Percentiles rank a stretch among this genome's conserved stretches.
phyloP scores from a whole-genome alignment of 2,797 vertebrate genomes.

The Lagodon rhomboides region DNA sequence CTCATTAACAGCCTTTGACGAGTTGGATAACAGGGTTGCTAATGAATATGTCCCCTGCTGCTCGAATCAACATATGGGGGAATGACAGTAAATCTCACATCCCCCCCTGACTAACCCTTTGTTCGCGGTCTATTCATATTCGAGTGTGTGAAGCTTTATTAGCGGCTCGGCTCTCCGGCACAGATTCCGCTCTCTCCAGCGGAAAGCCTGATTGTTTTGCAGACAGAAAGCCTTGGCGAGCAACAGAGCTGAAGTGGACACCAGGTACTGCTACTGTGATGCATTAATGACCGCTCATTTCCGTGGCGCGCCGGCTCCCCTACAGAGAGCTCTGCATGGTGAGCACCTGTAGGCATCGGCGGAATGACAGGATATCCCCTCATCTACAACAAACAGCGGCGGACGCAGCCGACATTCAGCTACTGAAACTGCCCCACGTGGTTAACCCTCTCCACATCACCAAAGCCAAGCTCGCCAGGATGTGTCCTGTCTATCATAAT shows the following conservation, averaged over 20 bases:
- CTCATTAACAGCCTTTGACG: conserved; percentile 68
- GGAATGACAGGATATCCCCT: conserved; percentile 49
- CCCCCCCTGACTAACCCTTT: conserved; percentile 36
- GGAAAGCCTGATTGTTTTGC: conserved; percentile 68
- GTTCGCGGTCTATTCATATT: conserved; percentile 38
- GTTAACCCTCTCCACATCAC: neutral
- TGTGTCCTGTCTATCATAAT: neutral
- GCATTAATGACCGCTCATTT: conserved; percentile 62
- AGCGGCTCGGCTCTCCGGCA: conserved; percentile 43
- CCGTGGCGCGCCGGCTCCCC: neutral
- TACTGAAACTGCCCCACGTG: neutral
- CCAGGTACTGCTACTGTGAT: conserved; percentile 56
- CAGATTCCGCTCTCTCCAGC: conserved; percentile 48
- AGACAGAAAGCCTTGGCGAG: conserved; percentile 40
- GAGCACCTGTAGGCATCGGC: conserved; percentile 63
- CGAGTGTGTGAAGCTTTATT: conserved; percentile 54
- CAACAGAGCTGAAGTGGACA: conserved; percentile 56
- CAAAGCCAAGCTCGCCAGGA: neutral
- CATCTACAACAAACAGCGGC: conserved; percentile 35
- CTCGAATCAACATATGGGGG: conserved; percentile 57
- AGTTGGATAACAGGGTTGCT: conserved; percentile 56
- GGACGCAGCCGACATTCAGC: conserved; percentile 18
- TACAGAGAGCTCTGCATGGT: conserved; percentile 22
- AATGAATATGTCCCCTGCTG: conserved; percentile 64
- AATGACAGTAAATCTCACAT: conserved; percentile 48